phyloP scores from a whole-genome alignment of 2,888 invertebrate species.

The Apamea crenata region DNA sequence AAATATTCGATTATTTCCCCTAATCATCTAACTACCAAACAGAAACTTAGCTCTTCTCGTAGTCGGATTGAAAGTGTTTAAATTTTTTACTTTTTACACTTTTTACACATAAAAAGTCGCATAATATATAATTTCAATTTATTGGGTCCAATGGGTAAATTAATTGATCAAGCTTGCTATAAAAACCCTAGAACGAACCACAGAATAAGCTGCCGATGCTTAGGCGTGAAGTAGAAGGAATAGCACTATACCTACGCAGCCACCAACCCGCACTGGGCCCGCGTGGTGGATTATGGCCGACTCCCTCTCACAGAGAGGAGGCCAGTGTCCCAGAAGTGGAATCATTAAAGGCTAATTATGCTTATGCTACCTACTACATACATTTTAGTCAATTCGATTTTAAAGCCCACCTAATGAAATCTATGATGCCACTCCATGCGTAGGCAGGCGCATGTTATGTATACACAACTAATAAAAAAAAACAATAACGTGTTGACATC shows the following conservation, averaged over 20 bases:
- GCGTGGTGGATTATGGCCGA: too few species aligned
- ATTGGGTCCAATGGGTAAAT: background rate
- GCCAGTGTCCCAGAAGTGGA: too few species aligned
- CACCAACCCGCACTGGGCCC: too few species aligned
- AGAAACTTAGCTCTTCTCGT: background rate
- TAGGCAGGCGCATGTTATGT: background rate
- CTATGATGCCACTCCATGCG: background rate
- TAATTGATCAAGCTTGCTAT: background rate
- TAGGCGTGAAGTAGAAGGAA: background rate
- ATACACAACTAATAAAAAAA: conserved; percentile 9
- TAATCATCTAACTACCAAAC: background rate
- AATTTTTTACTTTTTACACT: too few species aligned
- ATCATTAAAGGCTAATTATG: too few species aligned
- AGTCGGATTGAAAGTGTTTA: background rate
- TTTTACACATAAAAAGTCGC: background rate
- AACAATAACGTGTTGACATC: conserved; percentile 26
- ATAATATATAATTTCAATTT: background rate
- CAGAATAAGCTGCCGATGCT: background rate
- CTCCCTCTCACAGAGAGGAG: too few species aligned
- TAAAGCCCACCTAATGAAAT: background rate
- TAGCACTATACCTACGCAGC: too few species aligned
- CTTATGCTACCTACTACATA: background rate
- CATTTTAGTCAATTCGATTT: background rate
- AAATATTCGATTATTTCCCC: too few species aligned
- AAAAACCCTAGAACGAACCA: background rate